Evolutionary conservation across 1,140 invertebrate genomes (phyloP).

Genomic region (Listronotus oregonensis): DNA sequence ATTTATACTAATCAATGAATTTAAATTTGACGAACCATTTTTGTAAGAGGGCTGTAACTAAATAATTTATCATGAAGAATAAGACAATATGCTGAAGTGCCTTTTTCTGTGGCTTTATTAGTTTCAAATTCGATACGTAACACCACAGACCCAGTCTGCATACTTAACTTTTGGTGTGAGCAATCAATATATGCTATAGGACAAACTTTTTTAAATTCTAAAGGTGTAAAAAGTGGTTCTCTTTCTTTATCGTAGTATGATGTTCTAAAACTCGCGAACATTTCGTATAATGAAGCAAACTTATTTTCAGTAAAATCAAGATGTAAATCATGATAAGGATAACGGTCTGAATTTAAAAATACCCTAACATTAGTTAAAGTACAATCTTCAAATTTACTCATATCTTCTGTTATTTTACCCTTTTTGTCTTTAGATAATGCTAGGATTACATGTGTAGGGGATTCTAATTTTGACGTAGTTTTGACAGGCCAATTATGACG

Average conservation of each 20-base stretch:
- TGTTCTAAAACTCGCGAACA: constrained; percentile 6
- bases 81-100: constrained; percentile 14
- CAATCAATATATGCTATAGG: constrained; percentile 13
- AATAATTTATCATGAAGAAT: constrained; percentile 19
- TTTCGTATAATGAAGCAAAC: constrained; percentile 15
- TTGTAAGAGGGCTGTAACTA: constrained; percentile 18
- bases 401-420: constrained; percentile 3
- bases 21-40: constrained; percentile 19
- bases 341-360: constrained; percentile 11
- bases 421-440: neutral
- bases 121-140: constrained; percentile 16
- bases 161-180: constrained; percentile 9
- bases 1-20: neutral
- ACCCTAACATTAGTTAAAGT: constrained; percentile 4
- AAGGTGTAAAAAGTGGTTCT: constrained; percentile 15
- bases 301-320: constrained; percentile 22
- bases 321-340: constrained; percentile 12
- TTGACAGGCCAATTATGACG: constrained; percentile 4
- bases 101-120: neutral
- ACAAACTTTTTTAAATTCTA: neutral
- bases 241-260: neutral
- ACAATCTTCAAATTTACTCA: constrained; percentile 17
- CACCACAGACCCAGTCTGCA: constrained; percentile 5
- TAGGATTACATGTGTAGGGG: constrained; percentile 9
- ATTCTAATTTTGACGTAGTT: constrained; percentile 3